Evolutionary conservation across 1,140 invertebrate genomes (phyloP).

Genomic region (Acromyrmex heyeri): DNA sequence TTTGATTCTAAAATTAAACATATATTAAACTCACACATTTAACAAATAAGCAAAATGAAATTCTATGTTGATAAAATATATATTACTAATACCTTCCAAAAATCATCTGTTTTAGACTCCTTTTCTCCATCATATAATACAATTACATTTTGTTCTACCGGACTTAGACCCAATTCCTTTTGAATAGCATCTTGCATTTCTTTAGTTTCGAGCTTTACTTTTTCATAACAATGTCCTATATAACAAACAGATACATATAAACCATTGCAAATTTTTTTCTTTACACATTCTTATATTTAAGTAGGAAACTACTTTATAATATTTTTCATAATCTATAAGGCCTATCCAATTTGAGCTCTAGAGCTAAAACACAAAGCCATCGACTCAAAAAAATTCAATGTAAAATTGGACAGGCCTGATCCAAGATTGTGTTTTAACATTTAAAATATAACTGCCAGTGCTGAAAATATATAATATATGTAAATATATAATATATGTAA

Average conservation of each 20-base stretch:
- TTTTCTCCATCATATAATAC: slow-evolving; percentile 94
- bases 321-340: background rate
- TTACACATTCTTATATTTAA: background rate
- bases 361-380: too few species aligned
- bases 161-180: slow-evolving; percentile 89
- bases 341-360: too few species aligned
- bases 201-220: slow-evolving; percentile 92
- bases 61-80: background rate
- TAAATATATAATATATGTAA: too few species aligned
- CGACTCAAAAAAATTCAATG: too few species aligned
- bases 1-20: slow-evolving; percentile 86
- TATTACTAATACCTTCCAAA: slow-evolving; percentile 85
- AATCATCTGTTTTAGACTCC: slow-evolving; percentile 85
- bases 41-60: background rate
- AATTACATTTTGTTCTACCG: slow-evolving; percentile 94
- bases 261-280: background rate
- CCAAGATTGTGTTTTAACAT: too few species aligned
- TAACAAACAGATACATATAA: slow-evolving; percentile 35
- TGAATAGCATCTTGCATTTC: slow-evolving; percentile 92
- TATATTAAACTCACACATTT: slow-evolving; percentile 21
- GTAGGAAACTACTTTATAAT: background rate
- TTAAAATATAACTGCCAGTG: too few species aligned
- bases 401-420: too few species aligned
- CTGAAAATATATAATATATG: too few species aligned
- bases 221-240: slow-evolving; percentile 92